phyloP scores from a whole-genome alignment of 2,797 vertebrate genomes.

The Podarcis siculus region DNA sequence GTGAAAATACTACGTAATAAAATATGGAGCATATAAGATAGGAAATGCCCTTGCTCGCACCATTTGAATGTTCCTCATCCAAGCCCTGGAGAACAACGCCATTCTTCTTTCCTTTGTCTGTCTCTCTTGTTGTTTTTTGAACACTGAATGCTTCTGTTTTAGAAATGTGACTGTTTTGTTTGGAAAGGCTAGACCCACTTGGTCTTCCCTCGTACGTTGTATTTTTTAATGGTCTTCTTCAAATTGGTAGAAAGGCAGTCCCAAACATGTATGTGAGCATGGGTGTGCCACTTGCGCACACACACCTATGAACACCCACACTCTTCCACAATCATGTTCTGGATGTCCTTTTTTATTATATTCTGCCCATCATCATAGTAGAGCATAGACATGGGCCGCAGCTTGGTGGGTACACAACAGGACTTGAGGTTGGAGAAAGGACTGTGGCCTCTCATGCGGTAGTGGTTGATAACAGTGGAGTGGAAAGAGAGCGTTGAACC shows the following conservation, averaged over 20 bases:
- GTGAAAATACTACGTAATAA: slow-evolving; percentile 62
- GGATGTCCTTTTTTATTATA: slow-evolving; percentile 99
- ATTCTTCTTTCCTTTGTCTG: slow-evolving; percentile 70
- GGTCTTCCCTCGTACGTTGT: slow-evolving; percentile 56
- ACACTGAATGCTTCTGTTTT: slow-evolving; percentile 29
- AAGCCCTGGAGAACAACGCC: slow-evolving; percentile 66
- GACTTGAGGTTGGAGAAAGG: slow-evolving; percentile 95
- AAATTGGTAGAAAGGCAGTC: slow-evolving; percentile 13
- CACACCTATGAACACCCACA: slow-evolving; percentile 93
- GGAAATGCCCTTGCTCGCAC: slow-evolving; percentile 65
- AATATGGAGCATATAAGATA: slow-evolving; percentile 61
- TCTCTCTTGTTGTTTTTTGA: slow-evolving; percentile 59
- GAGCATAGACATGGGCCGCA: slow-evolving; percentile 98
- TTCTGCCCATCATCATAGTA: slow-evolving; percentile 98
- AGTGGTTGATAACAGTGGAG: slow-evolving; percentile 97
- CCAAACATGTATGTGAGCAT: not conserved
- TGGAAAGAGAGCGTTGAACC: slow-evolving; percentile 95
- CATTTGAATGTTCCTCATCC: slow-evolving; percentile 62
- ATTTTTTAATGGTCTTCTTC: slow-evolving; percentile 64
- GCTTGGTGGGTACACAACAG: slow-evolving; percentile 95
- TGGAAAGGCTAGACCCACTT: slow-evolving; percentile 44
- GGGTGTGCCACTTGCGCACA: fast-evolving
- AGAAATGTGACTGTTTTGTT: slow-evolving; percentile 46
- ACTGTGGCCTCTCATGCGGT: slow-evolving; percentile 93
- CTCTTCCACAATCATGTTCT: slow-evolving; percentile 99